A percentile compares a stretch with the other conserved stretches of the same genome.
Evolutionary conservation across 2,113 vertebrate genomes (phyloP).

Genomic region (Pluvianellus socialis): DNA sequence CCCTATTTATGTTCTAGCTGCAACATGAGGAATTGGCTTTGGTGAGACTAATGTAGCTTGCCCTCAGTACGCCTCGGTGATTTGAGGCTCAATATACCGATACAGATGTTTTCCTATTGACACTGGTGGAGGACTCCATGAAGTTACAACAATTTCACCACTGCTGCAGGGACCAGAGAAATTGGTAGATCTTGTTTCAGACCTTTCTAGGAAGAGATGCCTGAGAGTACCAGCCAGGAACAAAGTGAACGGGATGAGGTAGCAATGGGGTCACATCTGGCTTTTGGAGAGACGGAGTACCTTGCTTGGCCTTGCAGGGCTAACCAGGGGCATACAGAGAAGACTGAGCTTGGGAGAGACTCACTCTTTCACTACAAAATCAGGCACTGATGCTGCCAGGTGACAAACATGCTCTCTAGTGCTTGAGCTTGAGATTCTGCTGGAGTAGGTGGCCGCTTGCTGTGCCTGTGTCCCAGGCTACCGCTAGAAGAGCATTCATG

Average conservation of each 20-base stretch:
- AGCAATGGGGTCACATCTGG: neutral
- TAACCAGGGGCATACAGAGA: neutral
- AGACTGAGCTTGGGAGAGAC: neutral
- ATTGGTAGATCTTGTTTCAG: neutral
- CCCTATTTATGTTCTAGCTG: neutral
- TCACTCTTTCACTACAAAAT: neutral
- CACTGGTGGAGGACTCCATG: neutral
- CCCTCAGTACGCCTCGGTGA: neutral
- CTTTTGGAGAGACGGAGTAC: neutral
- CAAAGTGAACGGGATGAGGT: neutral
- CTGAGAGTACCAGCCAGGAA: neutral
- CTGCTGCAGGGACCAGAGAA: neutral
- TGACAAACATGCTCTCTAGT: neutral
- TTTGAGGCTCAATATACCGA: neutral
- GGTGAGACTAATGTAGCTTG: neutral
- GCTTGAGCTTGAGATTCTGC: neutral
- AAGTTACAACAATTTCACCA: neutral
- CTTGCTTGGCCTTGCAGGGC: neutral
- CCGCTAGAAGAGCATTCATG: neutral
- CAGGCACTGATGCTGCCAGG: neutral
- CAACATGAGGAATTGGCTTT: neutral
- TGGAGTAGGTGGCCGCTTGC: neutral
- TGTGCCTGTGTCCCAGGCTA: neutral
- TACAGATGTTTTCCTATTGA: neutral
- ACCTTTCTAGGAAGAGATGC: accelerated